Base-by-base conservation (phyloP, 2,888 invertebrate genomes). In the Epiperipatus broadwayi region DNA sequence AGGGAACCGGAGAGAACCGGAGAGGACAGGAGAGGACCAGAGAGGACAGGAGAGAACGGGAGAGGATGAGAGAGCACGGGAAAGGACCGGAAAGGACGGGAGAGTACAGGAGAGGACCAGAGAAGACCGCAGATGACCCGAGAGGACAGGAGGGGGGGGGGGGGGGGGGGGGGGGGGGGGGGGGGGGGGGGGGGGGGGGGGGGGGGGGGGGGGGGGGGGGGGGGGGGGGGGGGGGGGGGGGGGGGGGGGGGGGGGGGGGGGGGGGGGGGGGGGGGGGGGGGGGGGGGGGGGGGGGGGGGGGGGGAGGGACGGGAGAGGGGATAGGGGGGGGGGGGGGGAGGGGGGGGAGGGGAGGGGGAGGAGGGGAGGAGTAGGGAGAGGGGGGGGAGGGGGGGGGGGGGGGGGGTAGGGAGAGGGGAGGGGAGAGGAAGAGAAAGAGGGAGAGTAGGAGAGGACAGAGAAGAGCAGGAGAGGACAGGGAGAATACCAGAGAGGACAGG, bases 151-250 rank as follows among this genome's bases (percentile, higher is more conserved):
- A 28, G 31, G n/a, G 39, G 37, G 5, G 34, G 25, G 5, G 39
- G 43, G 15, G 36, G 36, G 21, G 27, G 31, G 32, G 40, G 19
- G 54, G 53, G 44, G 44, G 57, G 10, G 45, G 51, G 18, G 45
- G 56, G 16, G 48, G 53, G 18, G 49, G 53, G 32, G 51, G 48
- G 39, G 14, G 35, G 41, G 50, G 39, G 41, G 34, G 34, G 42
- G 41, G 34, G 45, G n/a, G 22, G 21, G 41, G 46, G 44, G 37
- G 5, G 20, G 34, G n/a, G 45, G 44, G 45, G 50, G 42, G 39
- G 50, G 43, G 40, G 48, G 40, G 43, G 48, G 42, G 39, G 47
- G 40, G 29, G 43, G 36, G 20, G 49, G 43, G 29, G 43, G 38
- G 7, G 39, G 45, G 36, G 31, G 10, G 8, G 10, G 18, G 32